Evolutionary conservation across 1,140 invertebrate genomes (phyloP).

Genomic region (Ceratina japonica): DNA sequence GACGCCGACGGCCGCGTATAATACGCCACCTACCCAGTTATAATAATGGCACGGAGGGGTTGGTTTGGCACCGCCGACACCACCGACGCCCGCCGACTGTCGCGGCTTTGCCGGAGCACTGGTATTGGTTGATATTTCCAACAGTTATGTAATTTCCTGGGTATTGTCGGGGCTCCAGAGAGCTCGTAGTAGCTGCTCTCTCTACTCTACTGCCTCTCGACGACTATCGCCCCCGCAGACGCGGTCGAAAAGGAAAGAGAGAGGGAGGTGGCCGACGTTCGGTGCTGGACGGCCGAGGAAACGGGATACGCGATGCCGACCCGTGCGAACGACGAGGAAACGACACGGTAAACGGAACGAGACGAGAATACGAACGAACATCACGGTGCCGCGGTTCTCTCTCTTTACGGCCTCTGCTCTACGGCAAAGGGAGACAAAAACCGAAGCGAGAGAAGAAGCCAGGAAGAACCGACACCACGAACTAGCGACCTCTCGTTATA

Average conservation of each 20-base stretch:
- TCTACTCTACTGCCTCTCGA: conserved; percentile 61
- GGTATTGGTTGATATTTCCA: conserved; percentile 80
- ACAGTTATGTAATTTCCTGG: conserved; percentile 81
- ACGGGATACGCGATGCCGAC: neutral
- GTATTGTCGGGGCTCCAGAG: conserved; percentile 73
- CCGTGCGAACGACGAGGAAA: conserved; percentile 5
- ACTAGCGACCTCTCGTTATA: conserved; percentile 41
- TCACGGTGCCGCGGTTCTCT: neutral
- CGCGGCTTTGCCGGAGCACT: conserved; percentile 65
- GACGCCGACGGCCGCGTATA: conserved; percentile 76
- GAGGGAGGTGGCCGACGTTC: neutral
- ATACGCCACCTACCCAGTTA: conserved; percentile 78
- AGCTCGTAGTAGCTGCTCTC: conserved; percentile 48
- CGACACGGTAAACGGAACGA: conserved; percentile 19
- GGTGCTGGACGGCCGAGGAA: too few species aligned
- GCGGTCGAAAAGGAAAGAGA: conserved; percentile 54
- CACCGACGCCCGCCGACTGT: conserved; percentile 45
- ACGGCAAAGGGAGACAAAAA: conserved; percentile 16
- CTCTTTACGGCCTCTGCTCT: neutral
- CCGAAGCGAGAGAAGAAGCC: conserved; percentile 21
- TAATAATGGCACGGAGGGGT: conserved; percentile 75
- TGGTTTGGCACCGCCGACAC: conserved; percentile 44
- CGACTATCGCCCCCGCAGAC: conserved; percentile 75
- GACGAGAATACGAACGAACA: conserved; percentile 31
- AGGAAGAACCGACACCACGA: conserved; percentile 6